Conservation (phyloP, 1,140 invertebrate species). For the Brachionus paranguensis region DNA sequence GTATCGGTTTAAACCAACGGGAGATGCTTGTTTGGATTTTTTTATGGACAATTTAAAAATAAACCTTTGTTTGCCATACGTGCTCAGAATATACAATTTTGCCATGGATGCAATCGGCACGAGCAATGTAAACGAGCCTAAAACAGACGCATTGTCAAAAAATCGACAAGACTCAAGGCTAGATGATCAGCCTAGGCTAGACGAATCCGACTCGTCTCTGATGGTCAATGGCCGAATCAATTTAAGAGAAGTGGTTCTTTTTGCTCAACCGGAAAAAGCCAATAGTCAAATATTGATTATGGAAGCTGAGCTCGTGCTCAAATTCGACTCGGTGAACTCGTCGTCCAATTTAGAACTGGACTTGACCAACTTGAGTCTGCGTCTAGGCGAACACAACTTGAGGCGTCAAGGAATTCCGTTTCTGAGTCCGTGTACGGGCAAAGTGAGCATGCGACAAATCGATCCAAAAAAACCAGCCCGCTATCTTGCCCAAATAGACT, state of each 20-base stretch:
- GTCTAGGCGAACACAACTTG: constrained; percentile 19
- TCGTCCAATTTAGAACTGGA: not conserved
- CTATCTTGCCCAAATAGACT: not conserved
- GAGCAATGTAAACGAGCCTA: constrained; percentile 54
- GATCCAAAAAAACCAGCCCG: not conserved
- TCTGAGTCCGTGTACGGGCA: not conserved
- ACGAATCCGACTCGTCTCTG: constrained; percentile 50
- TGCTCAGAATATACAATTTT: constrained; percentile 64
- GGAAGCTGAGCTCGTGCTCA: constrained; percentile 23
- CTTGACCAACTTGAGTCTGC: not conserved
- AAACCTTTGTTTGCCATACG: constrained; percentile 68
- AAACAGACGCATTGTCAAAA: not conserved
- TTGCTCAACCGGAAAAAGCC: constrained; percentile 64
- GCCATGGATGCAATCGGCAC: constrained; percentile 58
- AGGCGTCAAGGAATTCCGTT: constrained; percentile 26
- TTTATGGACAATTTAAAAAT: constrained; percentile 67
- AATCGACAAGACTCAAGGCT: not conserved
- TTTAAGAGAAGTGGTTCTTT: constrained; percentile 71
- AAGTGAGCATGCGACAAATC: not conserved
- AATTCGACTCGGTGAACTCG: not conserved
- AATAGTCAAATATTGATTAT: constrained; percentile 68
- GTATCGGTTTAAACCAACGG: not conserved
- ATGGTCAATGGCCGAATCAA: constrained; percentile 59
- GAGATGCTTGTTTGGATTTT: constrained; percentile 59
- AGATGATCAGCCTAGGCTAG: not conserved